These are phyloP conservation scores for Mormyrus lacerda DNA, from an alignment of 2,113 vertebrate species.

Conservation along the genomic window DNA sequence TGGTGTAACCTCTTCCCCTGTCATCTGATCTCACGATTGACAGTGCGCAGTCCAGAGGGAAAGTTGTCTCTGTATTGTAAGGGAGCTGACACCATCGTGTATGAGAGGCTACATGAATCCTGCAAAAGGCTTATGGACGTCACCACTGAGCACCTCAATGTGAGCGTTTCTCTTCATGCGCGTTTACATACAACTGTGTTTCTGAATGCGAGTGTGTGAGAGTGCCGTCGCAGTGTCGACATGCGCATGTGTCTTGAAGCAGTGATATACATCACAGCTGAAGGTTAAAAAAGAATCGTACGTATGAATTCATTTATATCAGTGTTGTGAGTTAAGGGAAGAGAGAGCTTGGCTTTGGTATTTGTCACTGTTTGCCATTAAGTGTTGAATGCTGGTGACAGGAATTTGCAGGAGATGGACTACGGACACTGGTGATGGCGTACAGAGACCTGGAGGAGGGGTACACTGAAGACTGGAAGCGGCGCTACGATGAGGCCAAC, in stretches of 20 bases:
- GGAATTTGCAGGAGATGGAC: constrained; percentile 87
- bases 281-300: neutral
- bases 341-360: neutral
- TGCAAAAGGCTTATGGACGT: constrained; percentile 69
- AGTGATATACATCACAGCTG: neutral
- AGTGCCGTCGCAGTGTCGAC: neutral
- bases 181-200: neutral
- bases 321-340: neutral
- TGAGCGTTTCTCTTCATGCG: constrained; percentile 52
- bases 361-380: neutral
- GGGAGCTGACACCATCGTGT: constrained; percentile 89
- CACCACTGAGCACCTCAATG: constrained; percentile 87
- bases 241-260: neutral
- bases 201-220: neutral
- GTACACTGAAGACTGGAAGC: constrained; percentile 70
- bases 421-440: constrained; percentile 81
- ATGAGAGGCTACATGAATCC: constrained; percentile 72
- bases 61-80: constrained; percentile 83
- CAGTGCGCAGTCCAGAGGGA: constrained; percentile 79
- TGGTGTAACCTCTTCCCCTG: neutral
- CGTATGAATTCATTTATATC: neutral
- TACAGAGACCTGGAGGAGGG: constrained; percentile 74
- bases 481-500: constrained; percentile 74
- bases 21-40: neutral
- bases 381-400: constrained; percentile 37